Evolutionary conservation across 2,113 vertebrate genomes (phyloP), one percentile per base, ranked within the genome.

Genomic region (Calonectris borealis): DNA sequence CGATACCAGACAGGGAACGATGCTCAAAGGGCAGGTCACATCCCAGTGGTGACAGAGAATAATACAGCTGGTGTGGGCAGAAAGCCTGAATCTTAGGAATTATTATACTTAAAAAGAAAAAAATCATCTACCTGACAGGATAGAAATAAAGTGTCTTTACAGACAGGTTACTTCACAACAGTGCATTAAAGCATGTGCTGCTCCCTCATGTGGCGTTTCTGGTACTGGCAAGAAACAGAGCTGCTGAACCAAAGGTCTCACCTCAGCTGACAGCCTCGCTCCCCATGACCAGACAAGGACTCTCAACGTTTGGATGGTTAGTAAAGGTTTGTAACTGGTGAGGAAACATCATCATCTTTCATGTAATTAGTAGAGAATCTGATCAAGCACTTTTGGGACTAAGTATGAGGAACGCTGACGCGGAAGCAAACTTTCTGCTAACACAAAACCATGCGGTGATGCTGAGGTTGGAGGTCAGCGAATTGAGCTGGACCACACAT

Each of bases 181-280:
- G 51, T 8, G 49, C 49, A 62, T 57, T 79, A 60, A 64, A 78
- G 57, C 24, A 86, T 0, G 11, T 20, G 66, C 66, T 95, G 93
- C 96, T 95, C 94, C 89, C 93, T 95, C 94, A 9, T 83, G 94
- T 91, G 93, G 93, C 2, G 22, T 19, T 52, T 72, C 40, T 48
- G 49, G 24, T 46, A 61, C 54, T 9, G 62, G 55, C 83, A 90
- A 77, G 25, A 48, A 61, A 65, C 0, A 0, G 24, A 38, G 20
- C 58, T 73, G 38, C 65, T 32, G 55, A 65, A 61, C 5, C 20
- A 51, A 66, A 40, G 29, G 11, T 57, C 38, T 44, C 46, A 12
- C 10, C 60, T 72, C 61, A 44, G 24, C 48, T 13, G 10, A 29
- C 68, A 89, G 34, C 38, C 69, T 62, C 1, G 0, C 31, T 66